Base-by-base conservation (phyloP, 2,797 vertebrate species). In the Anomalospiza imberbis region DNA sequence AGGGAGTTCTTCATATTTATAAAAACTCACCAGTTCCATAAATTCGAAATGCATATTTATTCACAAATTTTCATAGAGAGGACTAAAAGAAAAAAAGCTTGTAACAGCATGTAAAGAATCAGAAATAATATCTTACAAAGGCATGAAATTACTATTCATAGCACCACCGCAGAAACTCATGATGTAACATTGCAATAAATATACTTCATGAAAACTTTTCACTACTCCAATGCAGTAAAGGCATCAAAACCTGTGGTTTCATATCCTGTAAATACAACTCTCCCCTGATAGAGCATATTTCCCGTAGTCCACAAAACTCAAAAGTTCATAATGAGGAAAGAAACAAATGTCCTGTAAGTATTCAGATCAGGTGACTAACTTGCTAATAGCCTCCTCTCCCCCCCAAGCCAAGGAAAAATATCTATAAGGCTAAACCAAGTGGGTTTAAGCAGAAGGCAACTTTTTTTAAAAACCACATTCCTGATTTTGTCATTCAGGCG, bases 371-470 rank as follows among this genome's bases (percentile, higher is more conserved):
- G n/a, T 62, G 36, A 79, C 6, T 62, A 47, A 47, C 24, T 57
- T 47, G 5, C 47, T 75, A 90, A 75, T 4, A 65, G 50, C 3
- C 5, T 81, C 6, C 38, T 79, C 22, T 57, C 5, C 19, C 15
- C 5, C 1, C 0, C 0, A 0, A 7, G 4, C 3, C 5, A n/a
- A 57, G 15, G 7, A 21, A 42, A 61, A 75, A 31, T 47, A 26
- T 31, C 53, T 47, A 4, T 13, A 68, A 38, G 16, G 31, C 12
- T 74, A 74, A 92, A 82, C 4, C 8, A 36, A 38, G 7, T 8
- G 9, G 1, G 12, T 86, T 84, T 58, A 48, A 65, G 29, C 8
- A 36, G 12, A 53, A 47, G 5, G 2, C 14, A 66, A 32, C 12
- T 10, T 32, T 17, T 67, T 67, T 50, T 36, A 29, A 60, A 85